These are phyloP conservation scores for Paracentrotus lividus DNA, from an alignment of 53 echinoderm and acorn worm genomes.

Conservation along the genomic window DNA sequence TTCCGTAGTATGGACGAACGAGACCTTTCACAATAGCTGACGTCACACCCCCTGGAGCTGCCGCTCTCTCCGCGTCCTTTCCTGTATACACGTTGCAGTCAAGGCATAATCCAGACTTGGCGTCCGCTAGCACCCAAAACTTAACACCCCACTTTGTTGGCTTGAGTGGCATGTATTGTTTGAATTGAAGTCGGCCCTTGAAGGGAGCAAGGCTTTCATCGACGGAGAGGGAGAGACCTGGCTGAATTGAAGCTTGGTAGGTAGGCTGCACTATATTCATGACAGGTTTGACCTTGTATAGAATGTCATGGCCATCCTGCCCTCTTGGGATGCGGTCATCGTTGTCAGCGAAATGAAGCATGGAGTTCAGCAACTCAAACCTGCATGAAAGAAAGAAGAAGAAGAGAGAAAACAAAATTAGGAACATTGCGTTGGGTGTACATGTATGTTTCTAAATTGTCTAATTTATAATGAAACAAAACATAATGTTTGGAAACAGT, in stretches of 20 bases:
- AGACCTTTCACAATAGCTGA: conserved; percentile 37
- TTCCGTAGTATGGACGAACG: conserved; percentile 27
- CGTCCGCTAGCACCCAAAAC: conserved; percentile 62
- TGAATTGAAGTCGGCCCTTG: conserved; percentile 65
- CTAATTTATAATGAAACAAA: neutral
- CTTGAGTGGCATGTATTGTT: conserved; percentile 71
- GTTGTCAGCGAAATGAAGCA: conserved; percentile 68
- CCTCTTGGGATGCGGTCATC: conserved; percentile 9
- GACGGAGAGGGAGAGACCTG: conserved; percentile 33
- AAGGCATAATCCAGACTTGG: conserved; percentile 57
- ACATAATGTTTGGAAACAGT: neutral
- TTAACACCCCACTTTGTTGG: conserved; percentile 73
- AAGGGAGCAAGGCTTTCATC: conserved; percentile 69
- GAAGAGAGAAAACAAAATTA: neutral
- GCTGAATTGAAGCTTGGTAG: neutral
- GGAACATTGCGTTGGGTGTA: neutral
- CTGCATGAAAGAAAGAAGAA: conserved; percentile 14
- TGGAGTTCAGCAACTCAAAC: neutral
- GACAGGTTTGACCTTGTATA: conserved; percentile 59
- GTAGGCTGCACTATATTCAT: conserved; percentile 40
- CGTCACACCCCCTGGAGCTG: neutral
- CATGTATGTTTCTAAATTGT: neutral
- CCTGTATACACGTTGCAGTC: conserved; percentile 61
- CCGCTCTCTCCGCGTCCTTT: conserved; percentile 26
- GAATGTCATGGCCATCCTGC: neutral